phyloP scores from a whole-genome alignment of 1,140 invertebrate genomes.

The Drosophila melanogaster region Release_6_plus_ISO1_MT NT_033777.3:5509001-5509500 shows the following conservation, averaged over 20 bases:
- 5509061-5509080: constrained; percentile 33
- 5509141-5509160: constrained; percentile 18
- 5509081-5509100: constrained; percentile 31
- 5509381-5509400: constrained; percentile 5
- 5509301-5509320: constrained; percentile 46
- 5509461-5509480: constrained; percentile 6
- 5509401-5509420: constrained; percentile 39
- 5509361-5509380: neutral
- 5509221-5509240: constrained; percentile 54
- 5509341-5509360: neutral
- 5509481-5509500: neutral
- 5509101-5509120: neutral
- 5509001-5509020: constrained; percentile 61
- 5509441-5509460: constrained; percentile 52
- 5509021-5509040: constrained; percentile 42
- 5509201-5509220: constrained; percentile 64
- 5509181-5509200: constrained; percentile 65
- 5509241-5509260: constrained; percentile 34
- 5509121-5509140: constrained; percentile 23
- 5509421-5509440: constrained; percentile 20
- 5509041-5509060: constrained; percentile 36
- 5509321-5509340: constrained; percentile 5
- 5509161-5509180: constrained; percentile 52
- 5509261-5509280: constrained; percentile 29
- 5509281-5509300: constrained; percentile 54